Evolutionary conservation across 1,140 invertebrate species (phyloP).

Genomic region (Dendroctonus valens): DNA sequence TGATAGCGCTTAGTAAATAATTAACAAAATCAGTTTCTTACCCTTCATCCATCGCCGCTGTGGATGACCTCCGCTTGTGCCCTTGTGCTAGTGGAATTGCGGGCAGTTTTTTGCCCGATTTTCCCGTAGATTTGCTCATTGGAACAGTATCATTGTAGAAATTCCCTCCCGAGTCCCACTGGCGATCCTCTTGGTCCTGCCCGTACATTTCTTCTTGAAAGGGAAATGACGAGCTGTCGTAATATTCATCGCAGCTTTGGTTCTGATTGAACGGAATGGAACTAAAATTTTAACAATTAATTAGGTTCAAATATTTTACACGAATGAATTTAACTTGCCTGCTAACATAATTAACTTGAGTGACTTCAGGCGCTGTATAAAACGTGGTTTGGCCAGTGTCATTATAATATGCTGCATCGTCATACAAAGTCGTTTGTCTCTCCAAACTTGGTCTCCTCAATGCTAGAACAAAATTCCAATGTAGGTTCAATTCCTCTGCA

Average conservation of each 20-base stretch:
- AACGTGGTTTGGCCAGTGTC: constrained; percentile 37
- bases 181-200: constrained; percentile 64
- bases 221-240: constrained; percentile 53
- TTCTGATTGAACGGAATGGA: constrained; percentile 37
- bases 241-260: constrained; percentile 54
- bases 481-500: too few relatives aligned
- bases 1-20: too few relatives aligned
- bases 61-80: constrained; percentile 51
- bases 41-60: constrained; percentile 37
- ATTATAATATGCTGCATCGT: constrained; percentile 57
- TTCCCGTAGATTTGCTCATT: constrained; percentile 42
- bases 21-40: constrained; percentile 1
- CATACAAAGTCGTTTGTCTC: constrained; percentile 75
- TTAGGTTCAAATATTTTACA: not conserved
- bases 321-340: constrained; percentile 4
- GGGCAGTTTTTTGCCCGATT: constrained; percentile 50
- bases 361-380: constrained; percentile 36
- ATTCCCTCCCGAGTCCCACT: constrained; percentile 67
- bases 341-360: constrained; percentile 39
- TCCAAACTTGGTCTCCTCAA: constrained; percentile 73
- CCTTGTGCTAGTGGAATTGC: constrained; percentile 46
- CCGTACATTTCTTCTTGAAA: constrained; percentile 59
- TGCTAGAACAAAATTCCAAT: constrained; percentile 38
- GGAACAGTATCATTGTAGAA: constrained; percentile 36
- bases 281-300: constrained; percentile 28